These are phyloP conservation scores for Natator depressus DNA, from an alignment of 2,113 vertebrate species.

Conservation along the genomic window DNA sequence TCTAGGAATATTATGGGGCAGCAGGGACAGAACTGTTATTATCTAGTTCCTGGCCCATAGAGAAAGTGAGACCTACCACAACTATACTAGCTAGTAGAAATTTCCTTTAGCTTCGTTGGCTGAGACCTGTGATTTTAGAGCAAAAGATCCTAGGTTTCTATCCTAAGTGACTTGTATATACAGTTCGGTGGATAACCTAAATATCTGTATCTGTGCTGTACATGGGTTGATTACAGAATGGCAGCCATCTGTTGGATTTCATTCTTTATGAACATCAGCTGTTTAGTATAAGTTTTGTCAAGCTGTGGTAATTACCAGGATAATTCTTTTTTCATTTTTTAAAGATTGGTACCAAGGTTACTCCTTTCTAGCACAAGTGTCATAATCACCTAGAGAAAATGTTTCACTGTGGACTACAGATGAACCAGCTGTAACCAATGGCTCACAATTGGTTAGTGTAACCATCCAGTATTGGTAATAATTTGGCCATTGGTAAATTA, in stretches of 20 bases:
- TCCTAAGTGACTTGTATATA: fast-evolving
- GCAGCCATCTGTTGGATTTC: not conserved
- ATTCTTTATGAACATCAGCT: not conserved
- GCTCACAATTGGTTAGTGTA: fast-evolving
- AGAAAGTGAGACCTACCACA: not conserved
- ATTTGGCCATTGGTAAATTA: not conserved
- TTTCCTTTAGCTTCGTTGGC: not conserved
- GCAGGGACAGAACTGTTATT: not conserved
- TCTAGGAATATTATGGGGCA: not conserved
- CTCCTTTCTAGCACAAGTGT: not conserved
- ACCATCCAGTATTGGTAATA: not conserved
- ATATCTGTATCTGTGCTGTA: not conserved
- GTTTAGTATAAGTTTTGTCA: not conserved
- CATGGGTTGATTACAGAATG: not conserved
- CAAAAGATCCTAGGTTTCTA: not conserved
- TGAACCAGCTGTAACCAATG: not conserved
- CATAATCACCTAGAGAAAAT: not conserved
- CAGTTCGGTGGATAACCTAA: not conserved
- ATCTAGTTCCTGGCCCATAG: not conserved
- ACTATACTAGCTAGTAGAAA: not conserved
- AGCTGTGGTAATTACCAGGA: not conserved
- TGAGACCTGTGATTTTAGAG: not conserved
- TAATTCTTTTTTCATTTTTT: not conserved
- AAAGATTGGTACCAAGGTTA: not conserved
- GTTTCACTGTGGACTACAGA: not conserved